Percentiles rank a stretch among this genome's conserved stretches.
phyloP scores from a whole-genome alignment of 2,888 invertebrate genomes.

The Notodonta ziczac region DNA sequence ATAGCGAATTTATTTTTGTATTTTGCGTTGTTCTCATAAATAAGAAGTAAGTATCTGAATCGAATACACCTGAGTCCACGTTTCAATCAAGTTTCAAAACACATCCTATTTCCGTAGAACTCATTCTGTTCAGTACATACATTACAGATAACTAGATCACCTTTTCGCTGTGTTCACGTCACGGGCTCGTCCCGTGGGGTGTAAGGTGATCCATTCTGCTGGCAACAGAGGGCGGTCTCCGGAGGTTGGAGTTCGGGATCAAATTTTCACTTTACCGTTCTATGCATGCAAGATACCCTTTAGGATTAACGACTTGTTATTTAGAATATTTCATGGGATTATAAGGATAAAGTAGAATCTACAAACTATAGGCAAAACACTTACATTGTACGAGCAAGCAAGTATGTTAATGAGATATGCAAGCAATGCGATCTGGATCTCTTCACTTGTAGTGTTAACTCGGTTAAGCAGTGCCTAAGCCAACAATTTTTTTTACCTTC shows the following conservation, averaged over 20 bases:
- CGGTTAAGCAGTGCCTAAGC: too few relatives aligned
- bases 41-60: too few relatives aligned
- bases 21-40: too few relatives aligned
- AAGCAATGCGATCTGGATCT: too few relatives aligned
- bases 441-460: too few relatives aligned
- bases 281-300: not conserved
- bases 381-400: too few relatives aligned
- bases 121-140: constrained; percentile 12
- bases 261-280: constrained; percentile 4
- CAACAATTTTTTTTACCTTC: too few relatives aligned
- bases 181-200: constrained; percentile 23
- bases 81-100: not conserved
- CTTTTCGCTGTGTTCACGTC: constrained; percentile 20
- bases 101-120: not conserved
- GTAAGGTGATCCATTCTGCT: constrained; percentile 27
- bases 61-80: not conserved
- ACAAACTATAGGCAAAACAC: too few relatives aligned
- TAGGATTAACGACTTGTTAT: not conserved
- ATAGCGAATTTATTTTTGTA: too few relatives aligned
- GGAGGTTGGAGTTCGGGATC: not conserved
- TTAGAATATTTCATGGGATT: too few relatives aligned
- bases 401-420: too few relatives aligned
- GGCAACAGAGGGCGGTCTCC: not conserved
- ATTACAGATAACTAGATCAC: constrained; percentile 23
- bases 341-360: too few relatives aligned